Base-by-base conservation (phyloP, 2,888 invertebrate genomes). In the Alloplasta piceator region DNA sequence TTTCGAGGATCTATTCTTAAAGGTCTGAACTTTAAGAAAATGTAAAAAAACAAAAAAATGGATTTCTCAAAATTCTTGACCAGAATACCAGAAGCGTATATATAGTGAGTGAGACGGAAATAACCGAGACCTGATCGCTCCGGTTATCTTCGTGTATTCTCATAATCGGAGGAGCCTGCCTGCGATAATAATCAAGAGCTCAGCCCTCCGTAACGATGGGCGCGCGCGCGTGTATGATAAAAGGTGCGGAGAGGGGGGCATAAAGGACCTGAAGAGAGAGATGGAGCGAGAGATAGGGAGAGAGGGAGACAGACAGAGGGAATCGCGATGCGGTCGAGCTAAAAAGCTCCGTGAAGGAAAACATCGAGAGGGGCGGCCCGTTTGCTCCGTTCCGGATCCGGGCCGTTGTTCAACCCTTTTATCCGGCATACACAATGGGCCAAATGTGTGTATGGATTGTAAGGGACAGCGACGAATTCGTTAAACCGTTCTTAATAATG, bases 141-240 rank as follows among this genome's bases (percentile, higher is more conserved):
- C 46, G 4, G 12, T 50, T 60, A 16, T 67, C 52, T 78, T 82
- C 85, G 84, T 71, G 48, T 63, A 83, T 88, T 89, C 89, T 89
- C 89, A 89, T 90, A 88, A 91, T 90, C 88, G 87, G 85, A 26
- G 26, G 81, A 86, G 71, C 73, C 87, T 85, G 86, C 85, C 87
- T 86, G 86, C 86, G 90, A 91, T 91, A 90, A 90, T 89, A 88
- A 90, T 89, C 90, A 85, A 84, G 86, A 86, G 85, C 83, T 87
- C 88, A 89, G 89, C 89, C 90, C 90, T 89, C 90, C 89, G 86
- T 87, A 89, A 88, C 82, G 81, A 81, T 1, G 10, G 43, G 10
- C 77, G 74, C 75, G 58, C 82, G 82, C n/a, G 36, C 9, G 16
- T 41, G 58, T 43, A 60, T 3, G 46, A 14, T 14, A n/a, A 14